Evolutionary conservation across 2,797 vertebrate species (phyloP), one percentile per base, ranked within the genome.

Genomic region (Bufotes viridis): DNA sequence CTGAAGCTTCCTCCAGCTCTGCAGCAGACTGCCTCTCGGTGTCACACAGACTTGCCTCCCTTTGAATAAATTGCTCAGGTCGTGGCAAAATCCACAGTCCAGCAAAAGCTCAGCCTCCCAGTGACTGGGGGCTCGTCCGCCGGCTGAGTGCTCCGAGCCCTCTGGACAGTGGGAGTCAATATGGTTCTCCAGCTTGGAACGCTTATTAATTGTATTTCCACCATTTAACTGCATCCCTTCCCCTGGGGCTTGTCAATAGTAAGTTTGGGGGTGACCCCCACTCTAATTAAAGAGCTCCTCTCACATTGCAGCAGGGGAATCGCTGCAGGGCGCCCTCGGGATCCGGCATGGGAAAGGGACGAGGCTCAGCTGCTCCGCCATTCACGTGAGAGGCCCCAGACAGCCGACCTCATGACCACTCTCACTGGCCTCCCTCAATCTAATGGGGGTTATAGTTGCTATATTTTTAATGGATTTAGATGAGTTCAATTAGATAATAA

Each of bases 111-210:
- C n/a, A n/a, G n/a, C n/a, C n/a, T n/a, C n/a, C n/a, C n/a, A 42
- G 14, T 57, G 55, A 14, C 55, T 57, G 55, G 15, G 57, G 57
- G 12, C 57, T 58, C 15, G 12, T 60, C 15, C 14, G 55, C 9
- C 17, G 34, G 49, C 2, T 22, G 4, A 20, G 51, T 20, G 60
- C 81, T 67, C 6, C 13, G 24, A 26, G 87, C 70, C 87, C 87
- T 81, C 70, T 24, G 72, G 87, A 81, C 81, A 67, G 63, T 51
- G 83, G 87, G 80, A 75, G 81, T 87, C 89, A 26, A 55, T 0
- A 0, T 58, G 67, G 20, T 3, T 14, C 49, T 0, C 81, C 29
- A 76, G 29, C 55, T 17, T 80, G 51, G 10, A 74, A 51, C n/a
- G 74, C 57, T 87, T 82, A 58, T 87, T 87, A 87, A 80, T 34